Evolutionary conservation across 2,113 vertebrate genomes (phyloP).

Genomic region (Hemiprocne comata): DNA sequence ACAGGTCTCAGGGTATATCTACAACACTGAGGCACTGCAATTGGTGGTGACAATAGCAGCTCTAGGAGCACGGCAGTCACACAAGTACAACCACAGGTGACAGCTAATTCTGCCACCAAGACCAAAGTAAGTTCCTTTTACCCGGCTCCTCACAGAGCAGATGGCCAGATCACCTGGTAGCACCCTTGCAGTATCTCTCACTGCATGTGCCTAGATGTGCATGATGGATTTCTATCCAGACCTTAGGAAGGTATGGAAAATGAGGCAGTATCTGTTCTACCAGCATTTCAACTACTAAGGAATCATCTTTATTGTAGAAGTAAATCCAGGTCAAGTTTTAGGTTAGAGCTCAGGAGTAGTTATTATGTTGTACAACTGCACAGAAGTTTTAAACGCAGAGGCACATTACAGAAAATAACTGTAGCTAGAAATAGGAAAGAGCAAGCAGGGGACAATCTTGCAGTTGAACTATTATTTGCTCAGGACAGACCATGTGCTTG

Average conservation of each 20-base stretch:
- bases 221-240: too few species aligned
- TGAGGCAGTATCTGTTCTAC: background rate
- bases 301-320: background rate
- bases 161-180: background rate
- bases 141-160: fast-evolving
- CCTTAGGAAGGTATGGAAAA: background rate
- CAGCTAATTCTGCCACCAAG: background rate
- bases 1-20: background rate
- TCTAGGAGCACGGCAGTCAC: background rate
- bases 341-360: background rate
- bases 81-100: background rate
- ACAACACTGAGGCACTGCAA: background rate
- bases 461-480: background rate
- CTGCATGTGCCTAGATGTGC: background rate
- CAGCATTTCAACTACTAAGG: background rate
- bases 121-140: background rate
- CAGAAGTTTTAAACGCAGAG: background rate
- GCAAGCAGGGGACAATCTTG: background rate
- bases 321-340: background rate
- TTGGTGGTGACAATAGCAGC: background rate
- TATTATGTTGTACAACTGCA: background rate
- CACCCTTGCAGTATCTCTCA: background rate
- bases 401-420: background rate
- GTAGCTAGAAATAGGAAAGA: background rate
- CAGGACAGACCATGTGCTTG: slow-evolving; percentile 20